A percentile compares a stretch with the other conserved stretches of the same genome.
Conservation (phyloP, 2,888 invertebrate species). For the Ectemnius cavifrons region DNA sequence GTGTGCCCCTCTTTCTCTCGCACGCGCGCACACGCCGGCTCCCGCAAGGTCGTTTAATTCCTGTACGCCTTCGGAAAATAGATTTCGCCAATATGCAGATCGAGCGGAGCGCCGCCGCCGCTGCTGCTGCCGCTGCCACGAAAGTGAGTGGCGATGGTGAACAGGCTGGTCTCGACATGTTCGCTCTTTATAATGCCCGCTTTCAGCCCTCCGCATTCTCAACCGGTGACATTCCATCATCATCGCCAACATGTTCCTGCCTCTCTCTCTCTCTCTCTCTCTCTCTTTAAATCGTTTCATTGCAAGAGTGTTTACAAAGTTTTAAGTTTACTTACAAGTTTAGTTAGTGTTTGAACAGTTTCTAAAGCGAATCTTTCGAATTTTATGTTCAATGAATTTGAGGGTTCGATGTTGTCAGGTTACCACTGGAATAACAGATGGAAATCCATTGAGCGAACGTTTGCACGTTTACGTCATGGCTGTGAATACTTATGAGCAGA, state of each 20-base stretch:
- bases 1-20: constrained; percentile 36
- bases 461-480: neutral
- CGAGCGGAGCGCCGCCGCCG: constrained; percentile 1
- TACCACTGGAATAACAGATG: neutral
- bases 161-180: neutral
- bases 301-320: too few species aligned
- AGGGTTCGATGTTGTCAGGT: too few species aligned
- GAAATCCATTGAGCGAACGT: neutral
- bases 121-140: constrained; percentile 11
- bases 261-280: too few species aligned
- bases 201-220: too few species aligned
- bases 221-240: too few species aligned
- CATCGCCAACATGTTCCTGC: too few species aligned
- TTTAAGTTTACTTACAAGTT: too few species aligned
- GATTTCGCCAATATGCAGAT: constrained; percentile 56
- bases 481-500: neutral
- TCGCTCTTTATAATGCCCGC: too few species aligned
- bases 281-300: too few species aligned
- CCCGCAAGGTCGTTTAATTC: constrained; percentile 63
- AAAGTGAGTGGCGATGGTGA: constrained; percentile 46
- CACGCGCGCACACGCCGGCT: constrained; percentile 36
- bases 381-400: too few species aligned
- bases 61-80: constrained; percentile 58
- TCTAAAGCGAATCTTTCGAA: too few species aligned
- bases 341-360: too few species aligned